Base-by-base conservation (phyloP, 1,140 invertebrate species). In the Heliconius hermathena region DNA sequence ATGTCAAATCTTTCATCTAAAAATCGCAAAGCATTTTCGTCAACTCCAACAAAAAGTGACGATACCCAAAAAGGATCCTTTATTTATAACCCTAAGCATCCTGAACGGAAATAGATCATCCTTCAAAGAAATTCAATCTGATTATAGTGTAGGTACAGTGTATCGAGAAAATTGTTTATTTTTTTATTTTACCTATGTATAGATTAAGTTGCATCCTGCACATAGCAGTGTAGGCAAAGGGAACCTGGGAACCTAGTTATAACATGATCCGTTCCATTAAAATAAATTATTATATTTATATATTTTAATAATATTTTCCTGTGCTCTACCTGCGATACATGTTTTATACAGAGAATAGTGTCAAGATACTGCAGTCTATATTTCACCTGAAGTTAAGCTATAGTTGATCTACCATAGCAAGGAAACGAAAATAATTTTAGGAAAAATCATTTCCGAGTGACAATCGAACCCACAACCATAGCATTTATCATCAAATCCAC, bases 1-100 rank as follows among this genome's bases (percentile, higher is more conserved):
- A 52, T 52, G 49, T 52, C 49, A 57, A 57, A 22, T n/a, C 2
- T 57, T 57, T 57, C 8, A n/a, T 57, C 9, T 9, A 57, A 57
- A 57, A 52, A 52, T 52, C 49, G 16, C 20, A 0, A 57, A 57
- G 20, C 3, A 66, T 16, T 66, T 66, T 29, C 26, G 54, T 60
- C 54, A 60, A 60, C 60, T 46, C 41, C 41, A 3, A 66, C 60
- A 66, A 6, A 26, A 66, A 29, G 11, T 29, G 22, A 29, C 29
- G 60, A 29, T 16, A 66, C 9, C 60, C 60, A 18, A 66, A 66
- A 66, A 66, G 60, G 54, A 79, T 79, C 81, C 78, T n/a, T 79
- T 82, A 82, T 82, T 82, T 82, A 82, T 79, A 76, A 57, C 71
- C 77, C 76, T 74, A 78, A 80, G 74, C 81, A 79, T 77, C 78